A percentile compares a stretch with the other conserved stretches of the same genome.
Evolutionary conservation across 2,113 vertebrate genomes (phyloP).

Genomic region (Gymnorhina tibicen): DNA sequence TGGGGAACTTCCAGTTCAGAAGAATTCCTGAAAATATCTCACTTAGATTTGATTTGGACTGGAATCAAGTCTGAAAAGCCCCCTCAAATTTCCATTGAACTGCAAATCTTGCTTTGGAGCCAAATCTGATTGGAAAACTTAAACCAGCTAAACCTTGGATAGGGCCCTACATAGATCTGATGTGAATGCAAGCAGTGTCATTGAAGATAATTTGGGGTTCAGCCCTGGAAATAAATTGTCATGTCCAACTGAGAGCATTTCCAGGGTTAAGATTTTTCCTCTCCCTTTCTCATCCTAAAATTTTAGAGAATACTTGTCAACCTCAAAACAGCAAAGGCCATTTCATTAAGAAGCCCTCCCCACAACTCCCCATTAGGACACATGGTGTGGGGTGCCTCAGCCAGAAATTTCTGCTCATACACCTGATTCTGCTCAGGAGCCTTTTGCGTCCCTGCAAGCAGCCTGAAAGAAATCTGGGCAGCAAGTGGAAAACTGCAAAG

Average conservation of each 20-base stretch:
- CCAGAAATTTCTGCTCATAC: neutral
- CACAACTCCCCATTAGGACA: fast-evolving
- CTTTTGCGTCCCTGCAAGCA: neutral
- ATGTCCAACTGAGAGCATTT: neutral
- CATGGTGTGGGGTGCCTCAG: neutral
- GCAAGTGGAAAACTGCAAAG: neutral
- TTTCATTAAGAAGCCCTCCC: neutral
- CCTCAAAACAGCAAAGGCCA: neutral
- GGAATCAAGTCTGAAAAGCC: slow-evolving; percentile 47
- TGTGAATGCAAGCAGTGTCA: neutral
- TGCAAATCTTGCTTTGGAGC: slow-evolving; percentile 12
- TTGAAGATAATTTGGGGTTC: neutral
- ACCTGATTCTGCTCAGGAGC: neutral
- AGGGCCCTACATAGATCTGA: neutral
- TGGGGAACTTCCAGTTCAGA: slow-evolving; percentile 64
- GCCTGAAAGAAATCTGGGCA: neutral
- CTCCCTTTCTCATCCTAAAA: neutral
- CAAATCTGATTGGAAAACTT: slow-evolving; percentile 18
- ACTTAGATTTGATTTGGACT: slow-evolving; percentile 54
- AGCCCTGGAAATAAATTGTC: neutral
- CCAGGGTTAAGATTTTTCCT: neutral
- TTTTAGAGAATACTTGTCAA: neutral
- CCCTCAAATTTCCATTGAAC: slow-evolving; percentile 37
- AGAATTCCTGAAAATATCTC: slow-evolving; percentile 66
- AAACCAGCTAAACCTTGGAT: neutral